A percentile compares a stretch with the other conserved stretches of the same genome.
Evolutionary conservation across 2,888 invertebrate species (phyloP).

Genomic region (Lamellibrachia satsuma): DNA sequence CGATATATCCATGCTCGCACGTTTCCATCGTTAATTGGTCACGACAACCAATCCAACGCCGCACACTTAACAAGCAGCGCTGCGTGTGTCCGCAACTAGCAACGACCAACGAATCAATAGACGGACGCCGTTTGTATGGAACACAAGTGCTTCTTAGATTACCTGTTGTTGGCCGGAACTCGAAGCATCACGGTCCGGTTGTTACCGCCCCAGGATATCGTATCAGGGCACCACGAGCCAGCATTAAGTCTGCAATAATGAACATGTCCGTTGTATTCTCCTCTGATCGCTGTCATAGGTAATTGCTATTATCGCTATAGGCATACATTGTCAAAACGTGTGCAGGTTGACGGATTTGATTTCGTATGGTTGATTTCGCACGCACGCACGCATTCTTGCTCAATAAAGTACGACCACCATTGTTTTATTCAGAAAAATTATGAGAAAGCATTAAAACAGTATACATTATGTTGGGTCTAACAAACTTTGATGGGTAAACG

Average conservation of each 20-base stretch:
- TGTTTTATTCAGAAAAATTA: too few relatives aligned
- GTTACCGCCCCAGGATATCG: conserved; percentile 44
- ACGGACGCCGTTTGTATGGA: neutral
- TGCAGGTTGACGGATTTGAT: neutral
- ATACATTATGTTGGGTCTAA: too few relatives aligned
- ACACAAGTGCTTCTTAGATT: conserved; percentile 7
- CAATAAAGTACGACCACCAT: too few relatives aligned
- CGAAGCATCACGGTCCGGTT: conserved; percentile 43
- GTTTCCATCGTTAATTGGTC: neutral
- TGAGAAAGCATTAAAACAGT: too few relatives aligned
- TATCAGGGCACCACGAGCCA: conserved; percentile 44
- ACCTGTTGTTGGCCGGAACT: conserved; percentile 43
- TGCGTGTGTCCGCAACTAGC: neutral
- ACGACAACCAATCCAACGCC: neutral
- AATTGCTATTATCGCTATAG: neutral
- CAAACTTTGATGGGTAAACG: too few relatives aligned
- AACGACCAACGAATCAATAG: neutral
- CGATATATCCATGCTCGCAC: neutral
- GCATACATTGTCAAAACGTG: neutral
- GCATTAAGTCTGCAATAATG: conserved; percentile 39
- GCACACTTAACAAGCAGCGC: conserved; percentile 13
- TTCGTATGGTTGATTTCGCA: too few relatives aligned
- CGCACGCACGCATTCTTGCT: too few relatives aligned
- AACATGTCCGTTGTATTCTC: neutral
- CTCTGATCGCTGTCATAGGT: neutral